These are phyloP conservation scores for Colistium nudipinnis DNA, from an alignment of 2,113 vertebrate species.

Conservation along the genomic window DNA sequence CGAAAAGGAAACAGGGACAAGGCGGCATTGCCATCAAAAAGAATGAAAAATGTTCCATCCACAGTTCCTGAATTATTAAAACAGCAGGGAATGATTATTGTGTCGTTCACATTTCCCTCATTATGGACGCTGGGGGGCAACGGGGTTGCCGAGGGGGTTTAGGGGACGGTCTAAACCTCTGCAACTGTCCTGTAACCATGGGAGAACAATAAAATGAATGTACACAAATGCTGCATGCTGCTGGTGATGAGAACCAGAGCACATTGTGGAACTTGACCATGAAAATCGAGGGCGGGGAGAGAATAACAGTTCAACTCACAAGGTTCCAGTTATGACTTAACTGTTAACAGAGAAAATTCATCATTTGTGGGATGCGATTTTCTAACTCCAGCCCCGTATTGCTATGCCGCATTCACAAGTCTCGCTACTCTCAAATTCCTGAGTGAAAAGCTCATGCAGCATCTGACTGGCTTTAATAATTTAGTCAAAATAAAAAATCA, in stretches of 20 bases:
- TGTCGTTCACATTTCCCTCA: constrained; percentile 45
- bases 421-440: no score
- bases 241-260: constrained; percentile 49
- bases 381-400: no score
- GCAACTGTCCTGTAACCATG: constrained; percentile 22
- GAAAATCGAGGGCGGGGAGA: constrained; percentile 1
- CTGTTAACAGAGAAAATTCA: constrained; percentile 14
- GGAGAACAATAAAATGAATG: constrained; percentile 40
- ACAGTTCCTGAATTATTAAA: constrained; percentile 30
- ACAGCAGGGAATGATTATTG: constrained; percentile 60
- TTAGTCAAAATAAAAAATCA: constrained; percentile 17
- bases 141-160: constrained; percentile 36
- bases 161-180: constrained; percentile 13
- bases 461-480: constrained; percentile 34
- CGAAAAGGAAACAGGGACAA: constrained; percentile 45
- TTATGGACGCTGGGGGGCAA: constrained; percentile 30
- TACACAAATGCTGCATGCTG: constrained; percentile 21
- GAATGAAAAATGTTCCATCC: constrained; percentile 41
- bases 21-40: constrained; percentile 8
- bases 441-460: no score
- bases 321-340: constrained; percentile 3
- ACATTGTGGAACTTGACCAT: constrained; percentile 20
- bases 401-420: no score
- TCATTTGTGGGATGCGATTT: not conserved
- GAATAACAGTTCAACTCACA: constrained; percentile 23